Base-by-base conservation (phyloP, 1,140 invertebrate species). In the Vollenhovia emeryi region DNA sequence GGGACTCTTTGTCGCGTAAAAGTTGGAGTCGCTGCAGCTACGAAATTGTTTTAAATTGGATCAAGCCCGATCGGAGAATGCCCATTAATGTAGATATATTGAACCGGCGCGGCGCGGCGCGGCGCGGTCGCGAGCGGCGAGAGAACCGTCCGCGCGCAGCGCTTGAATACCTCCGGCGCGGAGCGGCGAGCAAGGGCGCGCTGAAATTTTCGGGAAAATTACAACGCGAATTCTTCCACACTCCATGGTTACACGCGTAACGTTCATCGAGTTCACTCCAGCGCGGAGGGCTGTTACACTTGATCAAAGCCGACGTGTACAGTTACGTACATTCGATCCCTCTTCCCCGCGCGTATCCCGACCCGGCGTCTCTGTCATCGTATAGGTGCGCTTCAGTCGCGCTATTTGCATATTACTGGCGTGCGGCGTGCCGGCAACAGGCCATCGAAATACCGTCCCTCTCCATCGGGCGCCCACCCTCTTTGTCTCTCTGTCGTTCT, bases 391-490 rank as follows among this genome's bases (percentile, higher is more conserved):
- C 87, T 91, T 91, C 89, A 90, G 88, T 90, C 88, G 91, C 88
- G 90, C 92, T 93, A 93, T 93, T 94, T 94, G 92, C 93, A 94
- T 93, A 93, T 94, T 93, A 93, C 91, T 88, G 91, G 86, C 84
- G 87, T 90, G 85, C 85, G 87, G 88, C 88, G 88, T 88, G 86
- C 90, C 85, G 91, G 90, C 91, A 92, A 92, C 90, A 91, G 90
- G 89, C 92, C 92, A 93, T 92, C 91, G 90, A 90, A 91, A 92
- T 92, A 89, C 87, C 89, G 89, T 64, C 83, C 78, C 74, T 71
- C 52, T 69, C 68, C 59, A 75, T 40, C 62, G 18, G 43, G 18
- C 76, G 21, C 5, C 21, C 57, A 30, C 79, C 82, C 84, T 71
- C 62, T 50, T 52, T 48, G 50, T 43, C 64, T 57, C 87, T 71